Conservation (phyloP, 2,888 invertebrate species). For the Campaea margaritaria region DNA sequence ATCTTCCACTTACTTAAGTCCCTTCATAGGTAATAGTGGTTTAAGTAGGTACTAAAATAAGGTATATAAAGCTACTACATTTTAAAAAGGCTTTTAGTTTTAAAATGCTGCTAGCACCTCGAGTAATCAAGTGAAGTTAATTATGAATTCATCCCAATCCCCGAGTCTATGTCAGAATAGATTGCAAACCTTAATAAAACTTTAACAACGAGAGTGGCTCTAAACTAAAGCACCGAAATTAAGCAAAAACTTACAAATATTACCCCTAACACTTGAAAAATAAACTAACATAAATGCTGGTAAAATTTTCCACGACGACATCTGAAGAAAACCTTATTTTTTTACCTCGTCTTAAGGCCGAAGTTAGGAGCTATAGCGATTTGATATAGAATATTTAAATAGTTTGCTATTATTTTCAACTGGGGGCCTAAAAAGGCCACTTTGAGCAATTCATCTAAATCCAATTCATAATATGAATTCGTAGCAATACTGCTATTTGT, state of each 20-base stretch:
- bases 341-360: constrained; percentile 50
- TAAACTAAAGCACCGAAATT: constrained; percentile 28
- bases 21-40: too few species aligned
- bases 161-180: constrained; percentile 6
- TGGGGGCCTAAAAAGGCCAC: too few species aligned
- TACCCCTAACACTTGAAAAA: constrained; percentile 69
- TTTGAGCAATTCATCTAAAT: too few species aligned
- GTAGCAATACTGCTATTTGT: too few species aligned
- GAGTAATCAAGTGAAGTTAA: constrained; percentile 10
- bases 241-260: constrained; percentile 47
- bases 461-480: too few species aligned
- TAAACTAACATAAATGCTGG: constrained; percentile 77
- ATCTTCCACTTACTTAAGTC: too few species aligned
- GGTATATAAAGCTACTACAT: too few species aligned
- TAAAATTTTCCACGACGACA: constrained; percentile 64
- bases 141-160: constrained; percentile 27
- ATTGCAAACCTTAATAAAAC: constrained; percentile 24
- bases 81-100: too few species aligned
- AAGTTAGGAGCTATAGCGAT: constrained; percentile 33
- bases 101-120: too few species aligned
- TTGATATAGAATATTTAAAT: too few species aligned
- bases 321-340: constrained; percentile 73
- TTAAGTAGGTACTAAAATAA: too few species aligned
- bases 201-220: constrained; percentile 19
- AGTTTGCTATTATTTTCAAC: too few species aligned